Percentiles rank a stretch among this genome's conserved stretches.
These are phyloP conservation scores for Cossypha niveicapilla DNA, from an alignment of 2,797 vertebrate species.

Conservation along the genomic window DNA sequence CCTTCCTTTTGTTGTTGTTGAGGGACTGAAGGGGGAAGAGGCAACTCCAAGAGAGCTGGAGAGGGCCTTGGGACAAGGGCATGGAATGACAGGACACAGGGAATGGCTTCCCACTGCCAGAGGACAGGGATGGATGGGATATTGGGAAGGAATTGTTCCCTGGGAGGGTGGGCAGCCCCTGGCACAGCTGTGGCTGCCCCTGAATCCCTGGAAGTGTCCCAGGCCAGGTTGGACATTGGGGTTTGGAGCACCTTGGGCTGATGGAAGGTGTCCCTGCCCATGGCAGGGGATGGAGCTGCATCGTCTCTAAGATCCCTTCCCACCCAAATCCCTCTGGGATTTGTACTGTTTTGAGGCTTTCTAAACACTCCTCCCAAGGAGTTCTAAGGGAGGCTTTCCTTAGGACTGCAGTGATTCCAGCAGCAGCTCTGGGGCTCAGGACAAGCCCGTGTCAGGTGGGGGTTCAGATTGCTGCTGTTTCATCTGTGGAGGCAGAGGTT, in stretches of 20 bases:
- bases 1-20: not conserved
- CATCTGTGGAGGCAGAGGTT: not conserved
- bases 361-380: not conserved
- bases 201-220: fast-evolving
- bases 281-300: not conserved
- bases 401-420: not conserved
- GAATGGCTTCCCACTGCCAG: not conserved
- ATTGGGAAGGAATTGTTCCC: not conserved
- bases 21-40: not conserved
- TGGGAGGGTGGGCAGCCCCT: fast-evolving
- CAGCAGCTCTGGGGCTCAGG: not conserved
- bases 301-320: not conserved
- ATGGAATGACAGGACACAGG: not conserved
- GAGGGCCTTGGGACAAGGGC: fast-evolving
- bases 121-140: fast-evolving
- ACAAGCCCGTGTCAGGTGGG: not conserved
- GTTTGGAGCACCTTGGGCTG: fast-evolving
- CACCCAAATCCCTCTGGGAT: not conserved
- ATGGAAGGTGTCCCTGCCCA: not conserved
- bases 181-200: not conserved
- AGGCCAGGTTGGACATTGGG: fast-evolving
- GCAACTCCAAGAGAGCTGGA: not conserved
- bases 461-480: not conserved
- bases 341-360: not conserved
- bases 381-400: not conserved